A percentile compares a stretch with the other conserved stretches of the same genome.
phyloP scores from a whole-genome alignment of 1,140 invertebrate genomes.

The Zaprionus africanus region DNA sequence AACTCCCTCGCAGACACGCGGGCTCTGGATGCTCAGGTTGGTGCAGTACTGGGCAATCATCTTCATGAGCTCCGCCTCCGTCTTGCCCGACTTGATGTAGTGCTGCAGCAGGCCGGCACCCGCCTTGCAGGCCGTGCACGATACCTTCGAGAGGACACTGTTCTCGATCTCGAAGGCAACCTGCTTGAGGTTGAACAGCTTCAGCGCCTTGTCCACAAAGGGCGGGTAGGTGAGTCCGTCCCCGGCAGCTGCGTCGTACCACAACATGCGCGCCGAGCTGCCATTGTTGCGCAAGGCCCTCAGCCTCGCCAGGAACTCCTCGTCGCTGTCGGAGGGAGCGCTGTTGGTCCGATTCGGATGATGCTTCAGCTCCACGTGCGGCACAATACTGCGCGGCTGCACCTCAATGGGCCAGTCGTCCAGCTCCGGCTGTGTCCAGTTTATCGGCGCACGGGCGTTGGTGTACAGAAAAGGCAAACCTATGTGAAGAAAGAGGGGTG shows the following conservation, averaged over 20 bases:
- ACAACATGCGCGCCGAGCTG: slow-evolving; percentile 87
- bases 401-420: slow-evolving; percentile 86
- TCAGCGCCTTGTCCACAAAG: slow-evolving; percentile 92
- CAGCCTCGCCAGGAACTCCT: slow-evolving; percentile 86
- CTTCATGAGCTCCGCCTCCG: slow-evolving; percentile 93
- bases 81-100: slow-evolving; percentile 92
- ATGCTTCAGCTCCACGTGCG: slow-evolving; percentile 84
- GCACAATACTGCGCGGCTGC: slow-evolving; percentile 85
- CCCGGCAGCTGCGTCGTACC: slow-evolving; percentile 88
- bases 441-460: slow-evolving; percentile 84
- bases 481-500: background rate
- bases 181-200: slow-evolving; percentile 92
- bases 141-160: slow-evolving; percentile 95
- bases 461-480: slow-evolving; percentile 75
- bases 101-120: slow-evolving; percentile 93
- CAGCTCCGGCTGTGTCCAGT: slow-evolving; percentile 85
- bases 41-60: slow-evolving; percentile 94
- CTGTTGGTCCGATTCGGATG: slow-evolving; percentile 85
- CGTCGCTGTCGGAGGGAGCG: slow-evolving; percentile 84
- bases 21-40: slow-evolving; percentile 91
- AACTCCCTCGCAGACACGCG: slow-evolving; percentile 94
- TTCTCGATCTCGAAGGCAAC: slow-evolving; percentile 94
- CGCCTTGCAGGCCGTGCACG: slow-evolving; percentile 95
- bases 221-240: slow-evolving; percentile 89
- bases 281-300: slow-evolving; percentile 81